A percentile compares a stretch with the other conserved stretches of the same genome.
phyloP scores from a whole-genome alignment of 2,888 invertebrate genomes.

The Macrosoma leucophasiata region DNA sequence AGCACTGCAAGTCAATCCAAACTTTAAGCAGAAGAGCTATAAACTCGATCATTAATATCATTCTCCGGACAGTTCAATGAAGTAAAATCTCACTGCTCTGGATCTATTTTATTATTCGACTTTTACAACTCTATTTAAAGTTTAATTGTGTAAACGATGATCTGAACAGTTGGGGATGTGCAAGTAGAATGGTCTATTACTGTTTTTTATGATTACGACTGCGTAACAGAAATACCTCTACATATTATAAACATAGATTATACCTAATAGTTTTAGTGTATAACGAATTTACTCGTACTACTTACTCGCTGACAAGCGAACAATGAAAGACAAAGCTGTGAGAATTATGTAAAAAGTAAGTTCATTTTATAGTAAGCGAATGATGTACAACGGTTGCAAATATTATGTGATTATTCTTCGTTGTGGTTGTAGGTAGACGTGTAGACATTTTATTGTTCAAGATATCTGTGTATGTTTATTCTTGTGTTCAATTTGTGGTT shows the following conservation, averaged over 20 bases:
- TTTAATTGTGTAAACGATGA: too few species aligned
- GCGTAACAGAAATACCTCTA: conserved; percentile 32
- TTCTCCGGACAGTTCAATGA: too few species aligned
- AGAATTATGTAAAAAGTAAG: conserved; percentile 73
- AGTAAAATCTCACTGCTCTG: too few species aligned
- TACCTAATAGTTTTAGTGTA: conserved; percentile 60
- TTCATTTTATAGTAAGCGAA: conserved; percentile 59
- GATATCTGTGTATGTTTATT: conserved; percentile 13
- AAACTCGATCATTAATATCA: too few species aligned
- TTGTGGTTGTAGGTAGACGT: conserved; percentile 23
- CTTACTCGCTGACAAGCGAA: conserved; percentile 66
- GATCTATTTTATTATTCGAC: too few species aligned
- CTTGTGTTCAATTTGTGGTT: too few species aligned
- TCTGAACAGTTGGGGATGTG: too few species aligned
- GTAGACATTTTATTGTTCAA: conserved; percentile 10
- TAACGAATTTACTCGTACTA: conserved; percentile 70
- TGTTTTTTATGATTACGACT: conserved; percentile 23
- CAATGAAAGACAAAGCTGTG: conserved; percentile 77
- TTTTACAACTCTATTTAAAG: too few species aligned
- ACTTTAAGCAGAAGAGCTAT: too few species aligned
- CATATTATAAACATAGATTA: conserved; percentile 40
- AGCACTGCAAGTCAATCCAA: too few species aligned
- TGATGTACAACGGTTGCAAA: conserved; percentile 44
- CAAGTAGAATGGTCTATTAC: background rate
- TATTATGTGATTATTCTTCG: conserved; percentile 30